Evolutionary conservation across 2,888 invertebrate species (phyloP).

Genomic region (Miltochrista miniata): DNA sequence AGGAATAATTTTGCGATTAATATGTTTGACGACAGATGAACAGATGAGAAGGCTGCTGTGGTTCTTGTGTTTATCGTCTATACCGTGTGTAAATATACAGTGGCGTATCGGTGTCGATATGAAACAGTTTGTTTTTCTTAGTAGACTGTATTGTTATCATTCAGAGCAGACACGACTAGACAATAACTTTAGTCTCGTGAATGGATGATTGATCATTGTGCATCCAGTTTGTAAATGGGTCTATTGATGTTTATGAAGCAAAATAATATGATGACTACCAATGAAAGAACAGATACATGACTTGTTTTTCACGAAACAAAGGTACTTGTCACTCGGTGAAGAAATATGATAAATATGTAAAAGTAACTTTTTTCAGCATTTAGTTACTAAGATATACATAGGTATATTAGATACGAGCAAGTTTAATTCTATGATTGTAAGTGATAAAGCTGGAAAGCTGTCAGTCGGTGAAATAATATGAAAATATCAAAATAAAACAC

Average conservation of each 20-base stretch:
- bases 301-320: too few relatives aligned
- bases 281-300: neutral
- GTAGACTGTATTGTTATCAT: conserved; percentile 50
- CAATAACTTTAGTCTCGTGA: conserved; percentile 37
- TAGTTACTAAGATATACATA: too few relatives aligned
- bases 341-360: too few relatives aligned
- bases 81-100: conserved; percentile 44
- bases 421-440: too few relatives aligned
- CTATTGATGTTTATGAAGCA: conserved; percentile 23
- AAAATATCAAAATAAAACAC: too few relatives aligned
- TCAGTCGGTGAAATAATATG: too few relatives aligned
- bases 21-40: conserved; percentile 39
- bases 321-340: too few relatives aligned
- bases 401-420: too few relatives aligned
- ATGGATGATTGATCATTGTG: conserved; percentile 40
- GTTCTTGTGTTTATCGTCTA: conserved; percentile 49
- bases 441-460: too few relatives aligned
- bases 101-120: conserved; percentile 35
- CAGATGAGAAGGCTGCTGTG: conserved; percentile 26
- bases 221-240: conserved; percentile 23
- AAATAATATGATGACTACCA: conserved; percentile 20
- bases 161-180: conserved; percentile 45
- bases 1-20: conserved; percentile 42
- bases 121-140: conserved; percentile 56
- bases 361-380: too few relatives aligned